Conservation (phyloP, 2,113 vertebrate genomes). For the Gallinago media region DNA sequence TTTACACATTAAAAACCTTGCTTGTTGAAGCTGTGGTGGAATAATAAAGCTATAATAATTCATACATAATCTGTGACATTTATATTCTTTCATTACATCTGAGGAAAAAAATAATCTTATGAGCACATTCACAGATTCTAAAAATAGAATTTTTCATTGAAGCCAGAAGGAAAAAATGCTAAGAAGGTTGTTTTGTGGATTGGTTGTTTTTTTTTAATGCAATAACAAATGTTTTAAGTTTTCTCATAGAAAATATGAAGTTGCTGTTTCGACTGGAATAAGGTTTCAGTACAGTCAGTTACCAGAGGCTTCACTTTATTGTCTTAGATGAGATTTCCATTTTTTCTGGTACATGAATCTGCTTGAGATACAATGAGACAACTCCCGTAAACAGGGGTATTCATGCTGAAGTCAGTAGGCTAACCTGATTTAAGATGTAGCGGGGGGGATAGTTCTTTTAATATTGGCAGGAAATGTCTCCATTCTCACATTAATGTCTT, state of each 20-base stretch:
- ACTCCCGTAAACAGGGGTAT: neutral
- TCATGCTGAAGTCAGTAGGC: neutral
- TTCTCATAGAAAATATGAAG: neutral
- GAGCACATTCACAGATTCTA: neutral
- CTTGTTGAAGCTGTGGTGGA: neutral
- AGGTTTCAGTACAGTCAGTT: neutral
- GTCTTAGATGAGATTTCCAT: neutral
- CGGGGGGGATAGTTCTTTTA: neutral
- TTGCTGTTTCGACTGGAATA: neutral
- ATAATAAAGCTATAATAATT: neutral
- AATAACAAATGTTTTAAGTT: neutral
- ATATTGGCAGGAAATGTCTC: neutral
- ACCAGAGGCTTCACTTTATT: neutral
- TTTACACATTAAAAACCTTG: neutral
- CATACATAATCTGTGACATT: neutral
- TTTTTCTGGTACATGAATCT: neutral
- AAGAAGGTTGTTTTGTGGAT: neutral
- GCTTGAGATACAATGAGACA: neutral
- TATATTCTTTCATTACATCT: neutral
- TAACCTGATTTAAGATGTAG: neutral
- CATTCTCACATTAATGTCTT: neutral
- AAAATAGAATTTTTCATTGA: neutral
- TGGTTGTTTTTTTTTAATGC: neutral
- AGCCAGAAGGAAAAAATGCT: neutral
- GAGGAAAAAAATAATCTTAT: neutral